Base-by-base conservation (phyloP, 2,797 vertebrate genomes). In the Enteromius afrohamiltoni region DNA sequence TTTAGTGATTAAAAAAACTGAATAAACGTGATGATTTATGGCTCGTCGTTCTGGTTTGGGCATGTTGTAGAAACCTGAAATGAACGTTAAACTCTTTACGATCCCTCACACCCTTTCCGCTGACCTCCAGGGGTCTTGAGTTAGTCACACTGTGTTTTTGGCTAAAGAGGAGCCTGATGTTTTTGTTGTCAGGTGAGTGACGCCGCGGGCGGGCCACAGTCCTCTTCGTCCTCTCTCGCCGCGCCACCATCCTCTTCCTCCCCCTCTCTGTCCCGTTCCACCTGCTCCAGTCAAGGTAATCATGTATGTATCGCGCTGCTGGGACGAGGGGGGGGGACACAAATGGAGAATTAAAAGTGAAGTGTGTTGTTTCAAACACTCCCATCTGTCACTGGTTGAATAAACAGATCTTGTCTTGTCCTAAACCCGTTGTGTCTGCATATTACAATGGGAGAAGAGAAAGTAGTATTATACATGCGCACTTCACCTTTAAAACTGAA, bases 221-320 rank as follows among this genome's bases (percentile, higher is more conserved):
- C 88, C 8, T 91, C 92, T 89, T 89, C 90, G 87, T 91, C 92
- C 93, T 93, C 90, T 88, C 83, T 95, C 92, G 88, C 93, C 94
- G 88, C 93, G 88, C 91, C 92, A 93, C 92, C 93, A 94, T 93
- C 93, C 94, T 92, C 93, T 93, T 93, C 94, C 90, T 92, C 91
- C 88, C 94, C 93, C 89, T 93, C 95, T 90, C 89, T 94, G 93
- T 92, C 92, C 91, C 91, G 90, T 90, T 88, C 95, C 92, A 92
- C 95, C 95, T 94, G 93, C 96, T 94, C 96, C 96, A 98, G 95
- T 95, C 97, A 98, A 99, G 98, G 98, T 99, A 99, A 98, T 95
- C 94, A 94, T 94, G 94, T 95, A 93, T 95, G 95, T 96, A 94
- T 96, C 95, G 90, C 93, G 92, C 94, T 95, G 92, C 93, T 91